These are phyloP conservation scores for Pipa parva DNA, from an alignment of 2,113 vertebrate genomes.

Conservation along the genomic window DNA sequence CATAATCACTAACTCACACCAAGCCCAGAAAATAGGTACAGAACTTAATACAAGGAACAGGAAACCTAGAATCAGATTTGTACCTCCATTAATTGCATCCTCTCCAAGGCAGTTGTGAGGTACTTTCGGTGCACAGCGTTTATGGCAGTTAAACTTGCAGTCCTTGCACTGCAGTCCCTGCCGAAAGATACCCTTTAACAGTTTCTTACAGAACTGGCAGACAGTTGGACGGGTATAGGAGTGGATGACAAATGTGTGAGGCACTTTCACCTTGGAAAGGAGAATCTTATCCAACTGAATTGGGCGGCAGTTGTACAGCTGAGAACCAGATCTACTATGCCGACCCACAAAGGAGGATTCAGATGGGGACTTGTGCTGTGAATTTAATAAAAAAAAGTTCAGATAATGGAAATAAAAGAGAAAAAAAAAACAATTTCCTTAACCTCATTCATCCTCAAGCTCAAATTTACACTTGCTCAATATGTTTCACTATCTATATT, in stretches of 20 bases:
- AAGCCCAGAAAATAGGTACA: too few species aligned
- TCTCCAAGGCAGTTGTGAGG: conserved; percentile 96
- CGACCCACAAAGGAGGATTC: conserved; percentile 78
- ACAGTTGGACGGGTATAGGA: conserved; percentile 93
- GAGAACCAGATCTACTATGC: conserved; percentile 87
- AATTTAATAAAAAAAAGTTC: conserved; percentile 37
- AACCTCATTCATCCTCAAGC: too few species aligned
- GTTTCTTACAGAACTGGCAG: conserved; percentile 96
- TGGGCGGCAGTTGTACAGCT: conserved; percentile 87
- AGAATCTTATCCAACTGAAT: conserved; percentile 93
- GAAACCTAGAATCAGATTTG: conserved; percentile 21
- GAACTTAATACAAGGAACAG: too few species aligned
- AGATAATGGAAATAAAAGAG: not conserved
- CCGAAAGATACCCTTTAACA: conserved; percentile 77
- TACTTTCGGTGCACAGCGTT: conserved; percentile 91
- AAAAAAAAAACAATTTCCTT: too few species aligned
- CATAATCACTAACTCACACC: too few species aligned
- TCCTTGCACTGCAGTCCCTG: conserved; percentile 82
- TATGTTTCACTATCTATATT: too few species aligned
- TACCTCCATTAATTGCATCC: conserved; percentile 89
- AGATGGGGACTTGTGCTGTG: conserved; percentile 78
- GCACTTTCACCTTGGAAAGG: conserved; percentile 93
- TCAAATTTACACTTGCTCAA: too few species aligned
- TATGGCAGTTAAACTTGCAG: conserved; percentile 96
- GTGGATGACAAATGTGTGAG: conserved; percentile 94